Evolutionary conservation across 2,888 invertebrate species (phyloP).

Genomic region (Agrochola macilenta): DNA sequence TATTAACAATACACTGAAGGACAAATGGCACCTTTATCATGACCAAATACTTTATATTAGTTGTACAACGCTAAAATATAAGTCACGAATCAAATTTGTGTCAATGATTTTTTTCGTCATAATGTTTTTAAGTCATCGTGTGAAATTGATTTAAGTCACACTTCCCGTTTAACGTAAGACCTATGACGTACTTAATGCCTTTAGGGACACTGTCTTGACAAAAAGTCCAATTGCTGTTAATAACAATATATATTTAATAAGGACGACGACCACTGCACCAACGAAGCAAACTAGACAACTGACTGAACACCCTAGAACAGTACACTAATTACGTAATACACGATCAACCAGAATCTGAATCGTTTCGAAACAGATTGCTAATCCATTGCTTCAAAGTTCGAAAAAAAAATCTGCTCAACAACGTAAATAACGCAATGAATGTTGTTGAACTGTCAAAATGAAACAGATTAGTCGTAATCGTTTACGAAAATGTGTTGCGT

Average conservation of each 20-base stretch:
- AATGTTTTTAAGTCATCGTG: slow-evolving; percentile 2
- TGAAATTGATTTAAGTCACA: slow-evolving; percentile 3
- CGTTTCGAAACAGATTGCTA: too few relatives aligned
- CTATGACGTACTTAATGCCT: too few relatives aligned
- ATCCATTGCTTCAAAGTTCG: too few relatives aligned
- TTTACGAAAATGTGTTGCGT: too few relatives aligned
- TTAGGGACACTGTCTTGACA: neutral
- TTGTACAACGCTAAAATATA: slow-evolving; percentile 49
- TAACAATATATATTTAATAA: neutral
- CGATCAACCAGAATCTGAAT: too few relatives aligned
- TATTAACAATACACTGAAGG: slow-evolving; percentile 47
- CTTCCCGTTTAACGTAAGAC: neutral
- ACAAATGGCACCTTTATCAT: slow-evolving; percentile 48
- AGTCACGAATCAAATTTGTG: slow-evolving; percentile 55
- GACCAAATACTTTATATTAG: slow-evolving; percentile 24
- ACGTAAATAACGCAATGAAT: too few relatives aligned
- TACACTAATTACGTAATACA: too few relatives aligned
- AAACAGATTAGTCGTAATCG: too few relatives aligned
- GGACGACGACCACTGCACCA: neutral
- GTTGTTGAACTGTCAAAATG: too few relatives aligned
- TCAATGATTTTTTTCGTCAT: slow-evolving; percentile 27
- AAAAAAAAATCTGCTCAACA: too few relatives aligned
- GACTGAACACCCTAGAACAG: neutral
- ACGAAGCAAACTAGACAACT: neutral
- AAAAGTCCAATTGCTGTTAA: neutral